A percentile compares a stretch with the other conserved stretches of the same genome.
Evolutionary conservation across 2,888 invertebrate genomes (phyloP).

Genomic region (Melanotus villosus): DNA sequence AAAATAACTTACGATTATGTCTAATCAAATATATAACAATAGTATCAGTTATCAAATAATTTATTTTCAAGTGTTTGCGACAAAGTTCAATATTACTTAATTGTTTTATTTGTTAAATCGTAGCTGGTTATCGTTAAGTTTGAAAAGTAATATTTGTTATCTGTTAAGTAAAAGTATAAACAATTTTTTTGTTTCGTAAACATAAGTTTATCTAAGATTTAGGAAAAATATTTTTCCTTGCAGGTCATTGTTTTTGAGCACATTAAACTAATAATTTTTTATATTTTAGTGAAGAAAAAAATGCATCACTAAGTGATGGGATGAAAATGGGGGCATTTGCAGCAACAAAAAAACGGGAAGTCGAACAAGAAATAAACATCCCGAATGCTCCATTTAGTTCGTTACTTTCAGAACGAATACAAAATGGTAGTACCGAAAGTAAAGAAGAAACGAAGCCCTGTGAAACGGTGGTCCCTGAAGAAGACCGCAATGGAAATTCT

Average conservation of each 20-base stretch:
- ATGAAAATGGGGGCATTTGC: slow-evolving; percentile 86
- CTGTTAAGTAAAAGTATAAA: too few relatives aligned
- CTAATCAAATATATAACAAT: too few relatives aligned
- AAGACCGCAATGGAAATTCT: slow-evolving; percentile 61
- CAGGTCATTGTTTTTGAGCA: too few relatives aligned
- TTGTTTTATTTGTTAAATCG: neutral
- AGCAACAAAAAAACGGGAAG: slow-evolving; percentile 75
- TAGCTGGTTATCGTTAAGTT: too few relatives aligned
- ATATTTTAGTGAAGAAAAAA: slow-evolving; percentile 74
- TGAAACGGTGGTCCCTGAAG: slow-evolving; percentile 55
- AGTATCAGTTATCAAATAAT: too few relatives aligned
- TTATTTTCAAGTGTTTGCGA: too few relatives aligned
- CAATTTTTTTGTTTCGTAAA: too few relatives aligned
- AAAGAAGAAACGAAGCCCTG: slow-evolving; percentile 6
- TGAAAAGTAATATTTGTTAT: too few relatives aligned
- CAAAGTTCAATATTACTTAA: too few relatives aligned
- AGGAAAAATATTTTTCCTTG: too few relatives aligned
- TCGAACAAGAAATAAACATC: slow-evolving; percentile 70
- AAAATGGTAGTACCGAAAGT: slow-evolving; percentile 16
- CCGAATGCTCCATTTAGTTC: slow-evolving; percentile 79
- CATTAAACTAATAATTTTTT: neutral
- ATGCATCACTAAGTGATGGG: slow-evolving; percentile 79
- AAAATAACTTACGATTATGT: too few relatives aligned
- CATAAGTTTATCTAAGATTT: too few relatives aligned
- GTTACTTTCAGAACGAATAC: slow-evolving; percentile 62